These are phyloP conservation scores for Lutraria lutraria DNA, from an alignment of 2,888 invertebrate species.

Conservation along the genomic window DNA sequence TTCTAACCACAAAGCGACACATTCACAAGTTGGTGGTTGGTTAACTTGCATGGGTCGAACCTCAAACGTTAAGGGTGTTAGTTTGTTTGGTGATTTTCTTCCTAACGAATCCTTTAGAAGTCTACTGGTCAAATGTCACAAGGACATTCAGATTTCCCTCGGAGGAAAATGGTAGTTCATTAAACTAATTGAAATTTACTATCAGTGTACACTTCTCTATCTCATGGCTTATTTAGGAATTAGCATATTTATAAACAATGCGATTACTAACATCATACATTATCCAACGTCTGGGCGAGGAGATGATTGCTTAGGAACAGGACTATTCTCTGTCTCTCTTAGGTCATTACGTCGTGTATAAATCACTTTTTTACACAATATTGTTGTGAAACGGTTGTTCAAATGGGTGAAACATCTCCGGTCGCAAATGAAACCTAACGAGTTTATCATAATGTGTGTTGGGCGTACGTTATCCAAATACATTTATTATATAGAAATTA, in stretches of 20 bases:
- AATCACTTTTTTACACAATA: slow-evolving; percentile 17
- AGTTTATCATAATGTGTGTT: slow-evolving; percentile 4
- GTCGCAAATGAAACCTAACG: neutral
- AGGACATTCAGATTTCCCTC: neutral
- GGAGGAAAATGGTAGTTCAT: neutral
- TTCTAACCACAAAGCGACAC: neutral
- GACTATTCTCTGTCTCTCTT: neutral
- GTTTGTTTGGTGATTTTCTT: neutral
- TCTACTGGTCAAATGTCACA: too few species aligned
- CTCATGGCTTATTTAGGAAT: neutral
- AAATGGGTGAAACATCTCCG: slow-evolving; percentile 13
- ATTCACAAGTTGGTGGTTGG: neutral
- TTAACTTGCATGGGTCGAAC: neutral
- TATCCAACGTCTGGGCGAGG: neutral
- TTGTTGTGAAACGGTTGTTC: slow-evolving; percentile 12
- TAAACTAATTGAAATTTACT: neutral
- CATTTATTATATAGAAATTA: neutral
- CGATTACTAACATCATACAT: neutral
- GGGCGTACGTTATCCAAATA: neutral
- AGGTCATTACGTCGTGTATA: slow-evolving; percentile 20
- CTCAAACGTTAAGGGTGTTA: neutral
- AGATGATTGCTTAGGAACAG: neutral
- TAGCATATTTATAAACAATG: neutral
- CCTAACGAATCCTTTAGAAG: too few species aligned
- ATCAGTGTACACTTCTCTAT: neutral